phyloP scores from a whole-genome alignment of 2,888 invertebrate genomes.

The Drosophila putrida region DNA sequence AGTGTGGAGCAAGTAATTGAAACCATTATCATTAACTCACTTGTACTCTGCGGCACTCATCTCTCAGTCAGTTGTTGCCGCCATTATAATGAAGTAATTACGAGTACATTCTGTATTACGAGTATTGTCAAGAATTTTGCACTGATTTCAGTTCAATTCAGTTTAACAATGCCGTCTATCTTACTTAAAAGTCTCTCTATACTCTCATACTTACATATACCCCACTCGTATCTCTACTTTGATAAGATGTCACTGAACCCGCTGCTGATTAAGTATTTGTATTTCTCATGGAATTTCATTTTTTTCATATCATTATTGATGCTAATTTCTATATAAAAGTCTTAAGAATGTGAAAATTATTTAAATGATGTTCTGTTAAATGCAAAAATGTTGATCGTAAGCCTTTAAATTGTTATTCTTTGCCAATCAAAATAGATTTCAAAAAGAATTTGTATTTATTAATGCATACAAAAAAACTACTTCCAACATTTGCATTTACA shows the following conservation, averaged over 20 bases:
- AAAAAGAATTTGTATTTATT: background rate
- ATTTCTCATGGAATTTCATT: conserved; percentile 12
- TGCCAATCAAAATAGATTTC: background rate
- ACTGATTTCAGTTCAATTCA: conserved; percentile 47
- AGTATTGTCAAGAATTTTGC: conserved; percentile 65
- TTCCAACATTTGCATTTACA: too few species aligned
- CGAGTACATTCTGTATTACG: conserved; percentile 55
- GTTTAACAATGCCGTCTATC: conserved; percentile 38
- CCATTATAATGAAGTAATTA: conserved; percentile 78
- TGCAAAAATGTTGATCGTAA: conserved; percentile 18
- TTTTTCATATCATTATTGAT: conserved; percentile 51
- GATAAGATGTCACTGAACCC: conserved; percentile 74
- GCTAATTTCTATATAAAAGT: conserved; percentile 46
- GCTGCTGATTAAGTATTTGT: conserved; percentile 23
- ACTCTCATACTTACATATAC: background rate
- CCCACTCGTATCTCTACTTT: conserved; percentile 11
- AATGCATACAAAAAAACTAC: too few species aligned
- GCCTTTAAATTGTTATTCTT: conserved; percentile 2
- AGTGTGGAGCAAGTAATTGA: conserved; percentile 62
- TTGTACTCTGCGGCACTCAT: conserved; percentile 46
- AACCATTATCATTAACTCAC: conserved; percentile 75
- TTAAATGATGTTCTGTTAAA: conserved; percentile 47
- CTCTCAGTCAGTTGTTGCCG: conserved; percentile 57
- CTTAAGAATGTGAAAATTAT: conserved; percentile 67
- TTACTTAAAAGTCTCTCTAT: conserved; percentile 10